Evolutionary conservation across 2,888 invertebrate genomes (phyloP), one percentile per base, ranked within the genome.

Genomic region (Parnassius mnemosyne): DNA sequence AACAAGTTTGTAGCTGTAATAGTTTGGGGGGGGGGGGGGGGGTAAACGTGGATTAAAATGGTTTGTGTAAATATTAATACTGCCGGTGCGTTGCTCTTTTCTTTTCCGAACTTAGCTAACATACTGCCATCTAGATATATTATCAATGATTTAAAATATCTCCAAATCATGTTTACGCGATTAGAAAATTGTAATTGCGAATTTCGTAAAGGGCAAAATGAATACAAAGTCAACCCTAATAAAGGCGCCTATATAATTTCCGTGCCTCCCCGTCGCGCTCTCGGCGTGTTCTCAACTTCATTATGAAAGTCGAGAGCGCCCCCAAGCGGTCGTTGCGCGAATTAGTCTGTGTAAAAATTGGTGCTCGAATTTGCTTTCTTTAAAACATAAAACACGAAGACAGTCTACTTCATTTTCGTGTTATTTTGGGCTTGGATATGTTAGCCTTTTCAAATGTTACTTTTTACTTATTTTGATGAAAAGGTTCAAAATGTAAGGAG

Each of bases 251-350:
- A 65, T 67, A 69, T 74, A 74, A 79, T 78, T 78, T 71, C 67
- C 66, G 66, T 16, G 49, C 49, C 49, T 16, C 49, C 47, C 65
- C 84, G 81, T 79, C 80, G 81, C 76, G 77, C 51, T 42, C 57
- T 51, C 51, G 43, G 51, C 57, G 13, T 13, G 49, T 49, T 13
- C 49, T 49, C 49, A 49, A 80, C 78, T 82, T 83, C 79, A 80
- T 85, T 85, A 82, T 78, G 79, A 63, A 58, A 57, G 59, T 13
- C 66, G 65, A 64, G 70, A 68, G 71, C 74, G 72, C 75, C 74
- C 74, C 74, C 70, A 68, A 64, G 72, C 71, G 74, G 65, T 70
- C 69, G 69, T 68, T 72, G 67, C 65, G 70, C 65, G 72, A 76
- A 76, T 74, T 70, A 71, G 60, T 62, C 61, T 53, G 43, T 50